These are phyloP conservation scores for Elephantulus edwardii DNA, from an alignment of 2,113 vertebrate species.

Conservation along the genomic window DNA sequence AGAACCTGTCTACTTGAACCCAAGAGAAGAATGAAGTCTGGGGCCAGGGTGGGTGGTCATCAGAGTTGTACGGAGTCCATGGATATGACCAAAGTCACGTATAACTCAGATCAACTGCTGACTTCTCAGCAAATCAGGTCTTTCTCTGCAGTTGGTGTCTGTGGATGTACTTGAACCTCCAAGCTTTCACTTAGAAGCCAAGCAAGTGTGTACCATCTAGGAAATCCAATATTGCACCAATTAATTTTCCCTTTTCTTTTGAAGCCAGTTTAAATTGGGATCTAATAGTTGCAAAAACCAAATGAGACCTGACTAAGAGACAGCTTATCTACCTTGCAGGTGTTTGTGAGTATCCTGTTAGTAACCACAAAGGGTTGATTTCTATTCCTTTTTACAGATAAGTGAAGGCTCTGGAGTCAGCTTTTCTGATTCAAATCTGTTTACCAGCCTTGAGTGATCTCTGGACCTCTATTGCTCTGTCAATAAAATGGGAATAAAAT, in stretches of 20 bases:
- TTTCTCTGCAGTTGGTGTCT: not conserved
- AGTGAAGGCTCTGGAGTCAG: not conserved
- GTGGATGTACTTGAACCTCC: not conserved
- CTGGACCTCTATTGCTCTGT: not conserved
- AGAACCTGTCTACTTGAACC: too few relatives aligned
- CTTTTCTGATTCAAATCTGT: accelerated
- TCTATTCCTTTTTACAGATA: not conserved
- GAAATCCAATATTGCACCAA: not conserved
- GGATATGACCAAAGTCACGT: not conserved
- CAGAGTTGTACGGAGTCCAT: not conserved
- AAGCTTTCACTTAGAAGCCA: not conserved
- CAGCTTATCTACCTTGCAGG: not conserved
- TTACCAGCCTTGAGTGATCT: not conserved
- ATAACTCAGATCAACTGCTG: not conserved
- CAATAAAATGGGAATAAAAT: not conserved
- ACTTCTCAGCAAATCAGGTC: not conserved
- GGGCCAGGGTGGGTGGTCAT: accelerated
- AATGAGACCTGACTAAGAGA: not conserved
- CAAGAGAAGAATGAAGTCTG: not conserved
- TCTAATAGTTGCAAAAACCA: constrained; percentile 15
- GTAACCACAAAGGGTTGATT: not conserved
- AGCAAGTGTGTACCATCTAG: not conserved
- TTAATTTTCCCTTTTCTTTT: not conserved
- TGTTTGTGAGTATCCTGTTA: accelerated
- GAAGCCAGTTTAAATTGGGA: not conserved